A percentile compares a stretch with the other conserved stretches of the same genome.
Conservation (phyloP, 2,888 invertebrate genomes). For the Iphiclides podalirius region DNA sequence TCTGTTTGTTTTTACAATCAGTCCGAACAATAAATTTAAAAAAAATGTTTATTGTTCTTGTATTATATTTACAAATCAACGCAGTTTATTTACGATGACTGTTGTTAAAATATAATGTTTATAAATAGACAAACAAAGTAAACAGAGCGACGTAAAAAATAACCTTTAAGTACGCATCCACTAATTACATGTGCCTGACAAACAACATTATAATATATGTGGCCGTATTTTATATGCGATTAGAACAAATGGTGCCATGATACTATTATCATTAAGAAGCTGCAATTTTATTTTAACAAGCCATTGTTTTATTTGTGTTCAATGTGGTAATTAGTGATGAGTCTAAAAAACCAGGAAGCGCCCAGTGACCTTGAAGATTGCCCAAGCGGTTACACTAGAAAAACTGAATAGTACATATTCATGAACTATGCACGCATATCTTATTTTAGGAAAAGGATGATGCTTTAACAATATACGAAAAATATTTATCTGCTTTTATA, state of each 20-base stretch:
- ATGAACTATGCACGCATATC: too few species aligned
- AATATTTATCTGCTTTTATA: too few species aligned
- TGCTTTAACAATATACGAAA: too few species aligned
- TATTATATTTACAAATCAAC: too few species aligned
- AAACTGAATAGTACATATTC: conserved; percentile 8
- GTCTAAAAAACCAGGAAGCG: conserved; percentile 49
- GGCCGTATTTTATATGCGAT: conserved; percentile 15
- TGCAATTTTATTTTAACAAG: conserved; percentile 48
- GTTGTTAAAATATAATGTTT: too few species aligned
- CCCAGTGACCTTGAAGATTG: conserved; percentile 31
- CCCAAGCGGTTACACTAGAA: not conserved
- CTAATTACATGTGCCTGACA: not conserved
- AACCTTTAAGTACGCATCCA: conserved; percentile 2
- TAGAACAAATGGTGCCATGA: conserved; percentile 18
- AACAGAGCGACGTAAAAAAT: too few species aligned
- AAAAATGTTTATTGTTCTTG: too few species aligned
- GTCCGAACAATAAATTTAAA: too few species aligned
- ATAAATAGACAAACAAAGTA: too few species aligned
- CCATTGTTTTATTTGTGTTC: conserved; percentile 47
- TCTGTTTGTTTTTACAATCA: too few species aligned
- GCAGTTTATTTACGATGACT: too few species aligned
- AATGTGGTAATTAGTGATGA: conserved; percentile 40
- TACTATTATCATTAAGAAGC: conserved; percentile 24
- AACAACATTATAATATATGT: conserved; percentile 2
- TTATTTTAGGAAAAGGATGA: too few species aligned